Evolutionary conservation across 2,113 vertebrate species (phyloP).

Genomic region (Pavo muticus): DNA sequence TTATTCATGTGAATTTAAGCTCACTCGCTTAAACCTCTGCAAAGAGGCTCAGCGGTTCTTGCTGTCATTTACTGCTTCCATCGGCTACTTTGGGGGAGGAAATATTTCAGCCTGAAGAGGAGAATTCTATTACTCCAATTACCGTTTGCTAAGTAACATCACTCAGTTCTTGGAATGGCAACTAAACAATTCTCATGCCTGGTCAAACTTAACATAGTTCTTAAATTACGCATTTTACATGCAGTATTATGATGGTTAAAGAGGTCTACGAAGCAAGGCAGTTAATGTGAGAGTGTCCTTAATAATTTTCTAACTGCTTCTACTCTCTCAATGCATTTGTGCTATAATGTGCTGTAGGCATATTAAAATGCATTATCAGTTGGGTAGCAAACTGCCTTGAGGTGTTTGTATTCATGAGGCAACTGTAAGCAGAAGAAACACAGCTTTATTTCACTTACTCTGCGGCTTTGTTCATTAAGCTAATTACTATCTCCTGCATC

Average conservation of each 20-base stretch:
- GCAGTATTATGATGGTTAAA: neutral
- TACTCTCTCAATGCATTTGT: slow-evolving; percentile 34
- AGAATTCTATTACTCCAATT: slow-evolving; percentile 16
- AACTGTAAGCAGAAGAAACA: slow-evolving; percentile 69
- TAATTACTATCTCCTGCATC: slow-evolving; percentile 82
- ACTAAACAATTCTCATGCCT: neutral
- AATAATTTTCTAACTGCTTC: slow-evolving; percentile 35
- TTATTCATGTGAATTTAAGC: neutral
- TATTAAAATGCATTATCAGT: slow-evolving; percentile 60
- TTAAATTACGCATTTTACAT: too few relatives aligned
- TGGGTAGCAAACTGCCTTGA: slow-evolving; percentile 51
- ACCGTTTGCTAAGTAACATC: slow-evolving; percentile 40
- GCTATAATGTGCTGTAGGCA: neutral
- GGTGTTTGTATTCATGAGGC: slow-evolving; percentile 72
- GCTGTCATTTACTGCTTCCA: neutral
- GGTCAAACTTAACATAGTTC: neutral
- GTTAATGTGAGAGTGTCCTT: slow-evolving; percentile 22
- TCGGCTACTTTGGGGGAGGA: neutral
- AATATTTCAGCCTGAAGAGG: neutral
- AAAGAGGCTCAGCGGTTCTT: neutral
- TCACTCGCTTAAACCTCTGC: neutral
- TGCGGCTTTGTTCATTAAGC: slow-evolving; percentile 84
- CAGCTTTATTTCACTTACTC: slow-evolving; percentile 77
- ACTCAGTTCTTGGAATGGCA: neutral
- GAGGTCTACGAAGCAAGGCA: neutral